Conservation (phyloP, 2,888 invertebrate genomes). For the Brenthis daphne region DNA sequence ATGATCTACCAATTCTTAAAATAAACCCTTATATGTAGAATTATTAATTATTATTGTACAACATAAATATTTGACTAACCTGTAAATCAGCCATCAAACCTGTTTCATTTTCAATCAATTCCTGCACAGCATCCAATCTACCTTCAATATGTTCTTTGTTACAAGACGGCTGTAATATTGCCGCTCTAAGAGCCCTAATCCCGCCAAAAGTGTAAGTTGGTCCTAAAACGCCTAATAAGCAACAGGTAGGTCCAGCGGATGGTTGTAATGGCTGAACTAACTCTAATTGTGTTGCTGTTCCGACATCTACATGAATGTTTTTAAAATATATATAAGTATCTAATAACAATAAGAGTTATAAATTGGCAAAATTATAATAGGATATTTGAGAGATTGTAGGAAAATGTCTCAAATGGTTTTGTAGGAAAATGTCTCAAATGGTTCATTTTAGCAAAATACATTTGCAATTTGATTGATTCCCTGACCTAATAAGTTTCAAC, state of each 20-base stretch:
- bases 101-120: constrained; percentile 87
- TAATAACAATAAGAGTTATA: no score
- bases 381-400: no score
- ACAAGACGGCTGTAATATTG: constrained; percentile 90
- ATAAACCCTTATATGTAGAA: neutral
- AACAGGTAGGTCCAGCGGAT: constrained; percentile 70
- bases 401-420: no score
- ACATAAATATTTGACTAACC: constrained; percentile 57
- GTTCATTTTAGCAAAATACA: no score
- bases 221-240: constrained; percentile 71
- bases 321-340: no score
- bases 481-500: no score
- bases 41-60: neutral
- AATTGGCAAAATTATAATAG: no score
- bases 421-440: no score
- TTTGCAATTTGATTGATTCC: no score
- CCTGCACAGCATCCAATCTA: constrained; percentile 88
- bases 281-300: constrained; percentile 90
- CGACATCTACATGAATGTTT: constrained; percentile 83
- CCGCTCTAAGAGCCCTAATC: constrained; percentile 88
- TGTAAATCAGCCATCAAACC: constrained; percentile 84
- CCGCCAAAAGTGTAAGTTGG: constrained; percentile 84
- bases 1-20: no score
- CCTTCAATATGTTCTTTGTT: constrained; percentile 84
- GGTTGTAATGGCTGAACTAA: constrained; percentile 82